These are phyloP conservation scores for Callimorpha dominula DNA, from an alignment of 2,888 invertebrate genomes.

Conservation along the genomic window DNA sequence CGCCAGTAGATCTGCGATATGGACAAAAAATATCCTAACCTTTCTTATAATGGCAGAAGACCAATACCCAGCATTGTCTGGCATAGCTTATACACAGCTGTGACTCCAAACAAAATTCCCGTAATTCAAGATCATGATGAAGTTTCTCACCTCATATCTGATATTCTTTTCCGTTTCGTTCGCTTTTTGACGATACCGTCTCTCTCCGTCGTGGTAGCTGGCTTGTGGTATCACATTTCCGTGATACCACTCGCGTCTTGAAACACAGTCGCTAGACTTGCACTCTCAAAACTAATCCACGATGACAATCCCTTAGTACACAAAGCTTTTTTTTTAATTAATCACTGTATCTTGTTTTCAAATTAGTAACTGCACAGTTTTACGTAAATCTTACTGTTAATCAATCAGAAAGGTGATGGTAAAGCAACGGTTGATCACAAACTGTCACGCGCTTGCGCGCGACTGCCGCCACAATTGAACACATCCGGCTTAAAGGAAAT, in stretches of 20 bases:
- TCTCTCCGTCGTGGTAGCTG: conserved; percentile 75
- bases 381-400: conserved; percentile 9
- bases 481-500: conserved; percentile 86
- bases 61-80: neutral
- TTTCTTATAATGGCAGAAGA: neutral
- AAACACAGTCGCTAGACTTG: conserved; percentile 32
- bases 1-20: neutral
- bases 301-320: no score
- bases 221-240: conserved; percentile 81
- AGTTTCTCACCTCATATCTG: conserved; percentile 80
- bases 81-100: neutral
- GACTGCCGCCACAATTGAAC: conserved; percentile 79
- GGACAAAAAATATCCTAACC: neutral
- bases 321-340: neutral
- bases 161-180: conserved; percentile 76
- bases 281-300: conserved; percentile 8
- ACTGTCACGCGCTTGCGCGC: conserved; percentile 74
- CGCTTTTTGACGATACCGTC: conserved; percentile 72
- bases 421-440: conserved; percentile 66
- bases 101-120: neutral
- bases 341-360: neutral
- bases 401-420: conserved; percentile 49
- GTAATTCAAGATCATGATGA: neutral
- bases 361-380: neutral
- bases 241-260: conserved; percentile 75